Evolutionary conservation across 1,140 invertebrate genomes (phyloP).

Genomic region (Rhopalosiphum maidis): DNA sequence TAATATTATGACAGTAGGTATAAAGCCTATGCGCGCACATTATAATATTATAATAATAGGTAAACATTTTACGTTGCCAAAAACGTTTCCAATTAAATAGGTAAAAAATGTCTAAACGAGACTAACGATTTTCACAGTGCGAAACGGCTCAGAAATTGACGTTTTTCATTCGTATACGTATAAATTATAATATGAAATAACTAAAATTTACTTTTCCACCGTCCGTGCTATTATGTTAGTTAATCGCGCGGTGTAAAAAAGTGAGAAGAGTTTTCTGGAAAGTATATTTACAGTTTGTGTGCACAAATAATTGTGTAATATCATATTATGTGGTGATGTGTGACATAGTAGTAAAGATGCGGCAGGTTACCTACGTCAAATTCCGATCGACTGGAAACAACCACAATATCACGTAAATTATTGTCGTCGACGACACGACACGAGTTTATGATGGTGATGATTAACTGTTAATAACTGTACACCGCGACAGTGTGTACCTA

Average conservation of each 20-base stretch:
- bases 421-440: not conserved
- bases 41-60: not conserved
- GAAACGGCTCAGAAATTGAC: not conserved
- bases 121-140: not conserved
- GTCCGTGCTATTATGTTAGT: too few species aligned
- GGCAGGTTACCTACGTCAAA: not conserved
- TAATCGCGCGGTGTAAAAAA: too few species aligned
- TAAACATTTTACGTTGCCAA: not conserved
- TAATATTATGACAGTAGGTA: not conserved
- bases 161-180: too few species aligned
- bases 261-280: too few species aligned
- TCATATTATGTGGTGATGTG: too few species aligned
- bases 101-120: not conserved
- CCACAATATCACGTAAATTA: not conserved
- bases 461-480: not conserved
- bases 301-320: too few species aligned
- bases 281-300: too few species aligned
- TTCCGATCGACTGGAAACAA: not conserved
- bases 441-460: not conserved
- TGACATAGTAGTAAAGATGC: too few species aligned
- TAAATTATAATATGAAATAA: too few species aligned
- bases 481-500: not conserved
- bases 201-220: too few species aligned
- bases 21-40: not conserved
- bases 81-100: not conserved